A percentile compares a stretch with the other conserved stretches of the same genome.
phyloP scores from a whole-genome alignment of 2,113 vertebrate species.

The Addax nasomaculatus region DNA sequence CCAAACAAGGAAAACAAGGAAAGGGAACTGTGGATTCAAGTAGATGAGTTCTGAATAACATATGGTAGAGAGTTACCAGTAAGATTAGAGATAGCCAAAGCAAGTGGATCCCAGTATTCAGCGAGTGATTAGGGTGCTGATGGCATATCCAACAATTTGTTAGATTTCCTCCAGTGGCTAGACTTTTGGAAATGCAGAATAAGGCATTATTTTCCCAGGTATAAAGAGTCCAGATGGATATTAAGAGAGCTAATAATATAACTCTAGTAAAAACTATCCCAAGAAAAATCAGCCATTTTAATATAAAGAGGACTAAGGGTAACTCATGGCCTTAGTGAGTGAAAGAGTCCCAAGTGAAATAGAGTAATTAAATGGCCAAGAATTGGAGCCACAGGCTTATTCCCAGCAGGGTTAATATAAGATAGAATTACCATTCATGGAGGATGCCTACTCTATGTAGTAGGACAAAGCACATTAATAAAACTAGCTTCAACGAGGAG shows the following conservation, averaged over 20 bases:
- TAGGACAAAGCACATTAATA: not conserved
- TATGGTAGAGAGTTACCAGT: not conserved
- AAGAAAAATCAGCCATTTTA: not conserved
- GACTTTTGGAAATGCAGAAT: not conserved
- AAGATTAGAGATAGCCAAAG: not conserved
- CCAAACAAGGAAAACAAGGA: not conserved
- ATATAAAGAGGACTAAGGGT: not conserved
- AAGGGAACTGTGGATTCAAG: not conserved
- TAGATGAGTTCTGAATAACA: not conserved
- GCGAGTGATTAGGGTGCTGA: not conserved
- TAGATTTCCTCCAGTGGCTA: not conserved
- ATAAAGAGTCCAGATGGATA: not conserved
- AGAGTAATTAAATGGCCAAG: not conserved
- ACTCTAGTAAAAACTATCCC: not conserved
- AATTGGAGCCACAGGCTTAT: not conserved
- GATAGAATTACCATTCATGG: not conserved
- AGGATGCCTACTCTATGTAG: not conserved
- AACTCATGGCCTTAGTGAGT: not conserved
- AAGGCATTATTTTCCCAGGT: not conserved
- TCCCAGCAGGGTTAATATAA: not conserved
- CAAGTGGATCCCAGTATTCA: not conserved
- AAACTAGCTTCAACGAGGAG: not conserved
- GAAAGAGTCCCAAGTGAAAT: not conserved
- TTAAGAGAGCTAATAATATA: not conserved
- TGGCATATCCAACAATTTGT: not conserved